Evolutionary conservation across 2,797 vertebrate genomes (phyloP), one percentile per base, ranked within the genome.

Genomic region (Pseudopleuronectes americanus): DNA sequence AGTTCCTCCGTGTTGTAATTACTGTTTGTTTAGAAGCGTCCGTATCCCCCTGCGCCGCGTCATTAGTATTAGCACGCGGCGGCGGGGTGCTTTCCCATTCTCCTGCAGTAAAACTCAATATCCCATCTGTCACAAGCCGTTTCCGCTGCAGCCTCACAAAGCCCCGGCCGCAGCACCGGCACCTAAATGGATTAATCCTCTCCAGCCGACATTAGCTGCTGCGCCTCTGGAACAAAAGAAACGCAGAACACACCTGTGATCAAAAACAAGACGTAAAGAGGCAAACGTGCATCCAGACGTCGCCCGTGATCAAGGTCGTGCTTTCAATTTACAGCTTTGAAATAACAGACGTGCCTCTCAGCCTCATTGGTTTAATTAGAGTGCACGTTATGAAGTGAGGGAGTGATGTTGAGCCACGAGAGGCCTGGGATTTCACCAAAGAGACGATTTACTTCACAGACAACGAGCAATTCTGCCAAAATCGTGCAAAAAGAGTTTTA

Each of bases 101-200:
- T 87, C 81, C 83, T 79, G 76, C 69, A 72, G 79, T 83, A 68
- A 68, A 84, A 45, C 43, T 45, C 43, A 17, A 45, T 45, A 45
- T 45, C 43, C 43, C 43, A 45, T 45, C 17, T 45, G 43, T 45
- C 43, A 17, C 43, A 26, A 61, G 71, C 52, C 67, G 53, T 76
- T 24, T 24, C 77, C 81, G 74, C 68, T 33, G 48, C 80, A 71
- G 68, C 72, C 17, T 52, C 66, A 83, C 84, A 87, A 80, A 84
- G 72, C 59, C 12, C 55, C 38, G 81, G 85, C 83, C 80, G 77
- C 75, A 74, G 62, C 51, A 71, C 71, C 68, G 26, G 68, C 75
- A 38, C 55, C 82, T 83, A 78, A 87, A 89, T 78, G 84, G 74
- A 92, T 91, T 79, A 81, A 80, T 81, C 74, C 77, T 78, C 53